Percentiles rank a stretch among this genome's conserved stretches.
Conservation (phyloP, 2,888 invertebrate species). For the Thumatha senex region DNA sequence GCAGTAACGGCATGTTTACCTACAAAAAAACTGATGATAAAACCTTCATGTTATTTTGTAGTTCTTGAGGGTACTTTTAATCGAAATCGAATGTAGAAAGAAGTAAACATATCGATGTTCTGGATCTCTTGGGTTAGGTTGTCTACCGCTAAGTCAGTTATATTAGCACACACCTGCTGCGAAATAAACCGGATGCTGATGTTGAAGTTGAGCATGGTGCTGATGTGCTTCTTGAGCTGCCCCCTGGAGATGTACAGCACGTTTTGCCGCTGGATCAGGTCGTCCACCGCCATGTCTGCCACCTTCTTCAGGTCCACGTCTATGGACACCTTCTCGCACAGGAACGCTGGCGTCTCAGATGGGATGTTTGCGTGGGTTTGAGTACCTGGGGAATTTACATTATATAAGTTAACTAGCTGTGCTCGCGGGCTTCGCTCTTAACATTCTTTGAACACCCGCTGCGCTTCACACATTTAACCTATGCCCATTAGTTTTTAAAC, state of each 20-base stretch:
- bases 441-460: too few species aligned
- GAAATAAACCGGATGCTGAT: conserved; percentile 94
- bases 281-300: conserved; percentile 94
- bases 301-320: conserved; percentile 95
- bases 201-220: conserved; percentile 95
- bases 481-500: too few species aligned
- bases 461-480: too few species aligned
- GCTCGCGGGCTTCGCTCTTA: too few species aligned
- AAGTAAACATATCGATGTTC: too few species aligned
- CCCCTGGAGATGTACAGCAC: conserved; percentile 94
- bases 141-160: too few species aligned
- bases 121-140: too few species aligned
- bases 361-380: conserved; percentile 77
- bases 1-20: conserved; percentile 97
- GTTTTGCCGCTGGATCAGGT: conserved; percentile 91
- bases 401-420: neutral
- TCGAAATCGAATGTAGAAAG: too few species aligned
- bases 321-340: conserved; percentile 95
- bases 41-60: too few species aligned
- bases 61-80: too few species aligned
- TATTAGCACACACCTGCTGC: conserved; percentile 89
- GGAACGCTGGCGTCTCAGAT: conserved; percentile 93
- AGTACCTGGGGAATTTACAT: conserved; percentile 44
- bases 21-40: conserved; percentile 35
- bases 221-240: conserved; percentile 95